Evolutionary conservation across 2,888 invertebrate genomes (phyloP), one percentile per base, ranked within the genome.

Genomic region (Arge pagana): DNA sequence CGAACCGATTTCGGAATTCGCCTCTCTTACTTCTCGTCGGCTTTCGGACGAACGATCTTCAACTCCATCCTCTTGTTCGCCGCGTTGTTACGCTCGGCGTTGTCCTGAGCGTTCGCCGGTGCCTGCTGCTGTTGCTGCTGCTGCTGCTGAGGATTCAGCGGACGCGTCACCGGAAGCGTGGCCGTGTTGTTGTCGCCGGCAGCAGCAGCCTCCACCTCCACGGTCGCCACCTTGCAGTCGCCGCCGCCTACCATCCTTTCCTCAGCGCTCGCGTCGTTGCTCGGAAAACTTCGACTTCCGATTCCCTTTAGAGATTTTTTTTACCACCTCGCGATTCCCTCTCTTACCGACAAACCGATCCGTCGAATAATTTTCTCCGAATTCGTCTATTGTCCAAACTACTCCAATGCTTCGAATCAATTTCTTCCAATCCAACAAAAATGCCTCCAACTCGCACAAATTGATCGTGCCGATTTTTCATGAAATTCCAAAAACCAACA

Each of bases 191-290:
- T 91, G 83, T 91, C 90, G 60, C 76, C 74, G 21, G 73, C 72
- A 45, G 78, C 78, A 66, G 89, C 87, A 62, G 89, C 83, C 79
- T 92, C 92, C 70, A 90, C 84, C 79, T 92, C 91, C 67, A 93
- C 93, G 54, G 92, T 92, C 65, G 92, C 88, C 78, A 92, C 90
- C 83, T 91, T 92, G 79, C 91, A 88, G 80, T 92, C 90, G 73
- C 83, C 82, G 74, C 86, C 85, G 76, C 84, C 85, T 65, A 83
- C 82, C 83, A 85, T 84, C 52, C 54, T 40, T 18, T 18, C 19
- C 16, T 51, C 45, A 23, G 21, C 33, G 18, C 35, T 16, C 11
- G 28, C 28, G 19, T 30, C 18, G 31, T 11, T 28, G 18, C 19
- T 10, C n/a, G n/a, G n/a, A n/a, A n/a, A n/a, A n/a, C n/a, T n/a